Conservation (phyloP, 2,888 invertebrate species). For the Physocephala rufipes region DNA sequence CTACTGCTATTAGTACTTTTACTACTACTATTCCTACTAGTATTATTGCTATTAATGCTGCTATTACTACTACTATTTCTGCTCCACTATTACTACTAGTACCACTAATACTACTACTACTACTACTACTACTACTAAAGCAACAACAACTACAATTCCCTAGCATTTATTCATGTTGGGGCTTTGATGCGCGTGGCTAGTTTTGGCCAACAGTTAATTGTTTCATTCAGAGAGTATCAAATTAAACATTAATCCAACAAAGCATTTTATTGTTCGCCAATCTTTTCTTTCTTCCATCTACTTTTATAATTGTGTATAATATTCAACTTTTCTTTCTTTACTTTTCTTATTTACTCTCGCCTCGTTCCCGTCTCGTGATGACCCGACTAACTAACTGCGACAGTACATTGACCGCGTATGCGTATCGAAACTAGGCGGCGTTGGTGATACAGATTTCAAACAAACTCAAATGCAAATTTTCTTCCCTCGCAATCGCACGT, state of each 20-base stretch:
- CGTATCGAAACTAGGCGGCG: conserved; percentile 29
- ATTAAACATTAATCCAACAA: conserved; percentile 33
- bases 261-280: conserved; percentile 34
- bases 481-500: conserved; percentile 42
- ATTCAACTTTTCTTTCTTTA: conserved; percentile 35
- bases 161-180: conserved; percentile 24
- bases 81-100: too few relatives aligned
- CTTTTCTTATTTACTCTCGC: conserved; percentile 33
- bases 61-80: too few relatives aligned
- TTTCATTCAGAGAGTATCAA: conserved; percentile 37
- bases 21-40: too few relatives aligned
- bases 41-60: too few relatives aligned
- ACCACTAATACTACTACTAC: too few relatives aligned
- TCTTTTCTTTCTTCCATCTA: conserved; percentile 38
- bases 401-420: conserved; percentile 51
- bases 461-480: conserved; percentile 44
- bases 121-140: too few relatives aligned
- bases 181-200: conserved; percentile 41
- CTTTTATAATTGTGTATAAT: background rate
- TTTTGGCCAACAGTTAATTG: conserved; percentile 37
- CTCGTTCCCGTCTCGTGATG: background rate
- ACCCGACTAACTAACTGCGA: background rate
- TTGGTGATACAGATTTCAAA: background rate
- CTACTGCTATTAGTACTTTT: too few relatives aligned
- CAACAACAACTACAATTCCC: background rate